Base-by-base conservation (phyloP, 30 jellyfish, hydroid and myxozoan genomes). In the Catostylus mosaicus region DNA sequence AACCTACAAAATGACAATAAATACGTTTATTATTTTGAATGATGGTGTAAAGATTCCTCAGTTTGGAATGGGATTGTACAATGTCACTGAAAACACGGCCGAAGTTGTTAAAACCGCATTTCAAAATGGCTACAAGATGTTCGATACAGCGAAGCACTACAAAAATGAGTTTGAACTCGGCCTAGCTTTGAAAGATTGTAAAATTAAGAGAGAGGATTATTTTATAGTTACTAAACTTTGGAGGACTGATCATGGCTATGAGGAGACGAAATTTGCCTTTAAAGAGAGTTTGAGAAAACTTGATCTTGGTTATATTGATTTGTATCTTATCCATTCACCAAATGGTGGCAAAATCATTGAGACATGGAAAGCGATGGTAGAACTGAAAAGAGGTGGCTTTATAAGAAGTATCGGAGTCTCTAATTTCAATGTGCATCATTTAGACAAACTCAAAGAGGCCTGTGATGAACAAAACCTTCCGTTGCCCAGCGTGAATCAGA, bases 371-470 rank as follows among this genome's bases (percentile, higher is more conserved):
- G 96, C 97, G 18, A 75, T 94, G 80, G 38, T 50, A n/a, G 97
- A 88, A 22, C 34, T 94, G 54, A 88, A 77, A 66, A 65, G 47
- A 19, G 97, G 86, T 18, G 99, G 99, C 27, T 72, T 73, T 16
- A 57, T 91, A 7, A 83, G 77, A 83, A 93, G 96, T 68, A 93
- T 88, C 71, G 99, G 99, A 34, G 99, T 93, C 0, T 93, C 99
- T 12, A 93, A 93, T 66, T 93, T 87, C 63, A 93, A 93, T 67
- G 88, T 76, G 5, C 90, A 93, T 23, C 99, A 93, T 83, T 54
- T 93, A 10, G 90, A 93, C 35, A 84, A 78, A 30, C 73, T 93
- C 1, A 35, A 62, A 40, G 84, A 43, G 7, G 90, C 87, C 1
- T 72, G 94, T 46, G 67, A 31, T 31, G 73, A 59, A 56, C 11